Conservation (phyloP, 35 echinoderm and acorn worm species). For the Lytechinus variegatus region DNA sequence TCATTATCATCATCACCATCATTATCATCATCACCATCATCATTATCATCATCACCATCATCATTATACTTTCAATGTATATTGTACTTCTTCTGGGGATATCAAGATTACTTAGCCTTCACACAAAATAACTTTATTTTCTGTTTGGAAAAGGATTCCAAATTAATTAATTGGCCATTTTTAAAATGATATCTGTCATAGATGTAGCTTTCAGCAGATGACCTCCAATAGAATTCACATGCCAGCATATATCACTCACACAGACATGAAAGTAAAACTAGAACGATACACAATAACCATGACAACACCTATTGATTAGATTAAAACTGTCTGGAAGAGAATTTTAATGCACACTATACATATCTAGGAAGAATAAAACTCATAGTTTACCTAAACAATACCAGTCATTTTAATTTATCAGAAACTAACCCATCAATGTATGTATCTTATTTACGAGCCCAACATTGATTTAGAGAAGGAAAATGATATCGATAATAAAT, state of each 20-base stretch:
- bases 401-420: not conserved
- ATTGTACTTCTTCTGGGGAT: too few relatives aligned
- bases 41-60: not conserved
- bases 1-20: too few relatives aligned
- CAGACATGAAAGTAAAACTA: too few relatives aligned
- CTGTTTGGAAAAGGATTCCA: too few relatives aligned
- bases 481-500: not conserved
- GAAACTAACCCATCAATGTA: not conserved
- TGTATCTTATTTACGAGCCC: not conserved
- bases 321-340: slow-evolving; percentile 45
- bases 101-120: too few relatives aligned
- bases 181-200: too few relatives aligned
- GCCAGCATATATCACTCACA: too few relatives aligned
- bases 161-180: too few relatives aligned
- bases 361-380: slow-evolving; percentile 40
- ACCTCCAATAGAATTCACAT: too few relatives aligned
- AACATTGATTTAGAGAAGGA: not conserved
- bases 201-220: too few relatives aligned
- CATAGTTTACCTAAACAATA: not conserved
- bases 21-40: too few relatives aligned
- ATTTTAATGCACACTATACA: slow-evolving; percentile 47
- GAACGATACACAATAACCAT: not conserved
- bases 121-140: too few relatives aligned
- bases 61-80: not conserved
- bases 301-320: not conserved